Percentiles rank a stretch among this genome's conserved stretches.
Conservation (phyloP, 2,888 invertebrate genomes). For the Tenthredo mesomela region DNA sequence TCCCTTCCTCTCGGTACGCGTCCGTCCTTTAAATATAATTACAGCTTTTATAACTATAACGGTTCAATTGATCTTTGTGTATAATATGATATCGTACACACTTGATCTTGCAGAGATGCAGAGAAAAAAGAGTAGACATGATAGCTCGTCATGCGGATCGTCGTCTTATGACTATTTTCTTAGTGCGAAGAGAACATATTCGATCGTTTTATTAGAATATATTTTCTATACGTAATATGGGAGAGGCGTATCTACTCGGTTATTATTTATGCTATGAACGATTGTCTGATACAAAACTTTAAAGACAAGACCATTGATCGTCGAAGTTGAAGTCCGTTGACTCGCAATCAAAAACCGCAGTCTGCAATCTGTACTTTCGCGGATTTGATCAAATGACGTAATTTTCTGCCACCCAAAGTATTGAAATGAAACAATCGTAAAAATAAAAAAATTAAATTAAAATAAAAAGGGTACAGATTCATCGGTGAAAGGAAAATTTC, state of each 20-base stretch:
- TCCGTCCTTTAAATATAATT: constrained; percentile 20
- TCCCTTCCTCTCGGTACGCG: constrained; percentile 35
- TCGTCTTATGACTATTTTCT: not conserved
- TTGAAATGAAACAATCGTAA: not conserved
- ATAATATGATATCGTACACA: not conserved
- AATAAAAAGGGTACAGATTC: no score
- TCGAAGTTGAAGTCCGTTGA: constrained; percentile 5
- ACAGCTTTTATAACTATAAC: constrained; percentile 20
- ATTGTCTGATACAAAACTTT: not conserved
- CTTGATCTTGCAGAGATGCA: not conserved
- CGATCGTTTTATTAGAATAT: not conserved
- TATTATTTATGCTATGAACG: not conserved
- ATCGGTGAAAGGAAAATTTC: not conserved
- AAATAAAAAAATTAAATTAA: no score
- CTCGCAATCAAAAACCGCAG: constrained; percentile 37
- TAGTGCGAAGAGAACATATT: not conserved
- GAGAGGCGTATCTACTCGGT: not conserved
- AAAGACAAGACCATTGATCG: not conserved
- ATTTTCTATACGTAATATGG: not conserved
- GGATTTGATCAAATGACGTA: constrained; percentile 19
- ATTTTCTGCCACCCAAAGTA: not conserved
- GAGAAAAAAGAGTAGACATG: not conserved
- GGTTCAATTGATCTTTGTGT: not conserved
- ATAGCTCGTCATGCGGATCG: not conserved
- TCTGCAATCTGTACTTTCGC: constrained; percentile 42